phyloP scores from a whole-genome alignment of 2,113 vertebrate genomes.

The Oenanthe melanoleuca region DNA sequence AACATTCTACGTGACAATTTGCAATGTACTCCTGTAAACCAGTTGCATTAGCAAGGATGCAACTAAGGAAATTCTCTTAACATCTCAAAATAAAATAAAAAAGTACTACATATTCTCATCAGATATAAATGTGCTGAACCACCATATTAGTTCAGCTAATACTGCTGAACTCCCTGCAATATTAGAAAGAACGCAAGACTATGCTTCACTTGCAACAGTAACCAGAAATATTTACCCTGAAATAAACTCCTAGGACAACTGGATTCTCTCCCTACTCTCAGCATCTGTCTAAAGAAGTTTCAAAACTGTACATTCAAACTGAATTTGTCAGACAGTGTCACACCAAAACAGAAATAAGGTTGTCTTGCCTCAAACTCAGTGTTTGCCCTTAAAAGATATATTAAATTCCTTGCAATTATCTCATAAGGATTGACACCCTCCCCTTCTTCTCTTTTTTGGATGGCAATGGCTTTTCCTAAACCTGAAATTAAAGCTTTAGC shows the following conservation, averaged over 20 bases:
- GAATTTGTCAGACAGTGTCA: background rate
- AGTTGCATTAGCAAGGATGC: background rate
- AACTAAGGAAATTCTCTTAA: background rate
- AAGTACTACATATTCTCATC: background rate
- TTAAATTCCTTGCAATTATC: background rate
- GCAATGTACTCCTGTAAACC: background rate
- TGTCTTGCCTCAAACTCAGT: background rate
- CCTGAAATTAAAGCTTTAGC: background rate
- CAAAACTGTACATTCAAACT: background rate
- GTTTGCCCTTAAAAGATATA: background rate
- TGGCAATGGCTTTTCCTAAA: background rate
- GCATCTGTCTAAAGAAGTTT: background rate
- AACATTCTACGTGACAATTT: background rate
- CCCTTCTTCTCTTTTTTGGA: background rate
- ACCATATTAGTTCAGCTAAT: background rate
- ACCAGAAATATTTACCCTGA: background rate
- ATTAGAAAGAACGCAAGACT: background rate
- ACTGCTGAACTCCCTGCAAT: background rate
- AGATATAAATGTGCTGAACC: background rate
- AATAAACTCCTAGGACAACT: background rate
- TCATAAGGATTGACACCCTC: background rate
- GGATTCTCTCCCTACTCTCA: background rate
- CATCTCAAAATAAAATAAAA: background rate
- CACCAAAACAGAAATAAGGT: background rate
- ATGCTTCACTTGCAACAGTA: background rate